Evolutionary conservation across 2,888 invertebrate species (phyloP), one percentile per base, ranked within the genome.

Genomic region (Drosophila yooni): DNA sequence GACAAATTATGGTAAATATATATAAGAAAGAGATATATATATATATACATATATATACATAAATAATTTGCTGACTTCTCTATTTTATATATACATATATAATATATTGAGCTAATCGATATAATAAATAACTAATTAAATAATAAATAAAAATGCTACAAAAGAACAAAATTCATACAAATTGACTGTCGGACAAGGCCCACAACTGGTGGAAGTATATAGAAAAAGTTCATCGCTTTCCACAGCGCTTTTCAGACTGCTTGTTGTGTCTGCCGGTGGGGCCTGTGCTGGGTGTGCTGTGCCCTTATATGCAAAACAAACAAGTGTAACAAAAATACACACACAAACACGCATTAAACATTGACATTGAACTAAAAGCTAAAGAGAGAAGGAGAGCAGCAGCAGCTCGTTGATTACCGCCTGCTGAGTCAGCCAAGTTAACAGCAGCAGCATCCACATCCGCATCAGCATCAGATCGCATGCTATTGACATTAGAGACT

Each of bases 381-480:
- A 38, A 36, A 38, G 34, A 27, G 48, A 53, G 34, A 33, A 27
- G 56, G 27, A 36, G 27, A 36, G 18, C 7, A 38, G 13, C 13
- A 60, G 65, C 70, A 60, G 56, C 60, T 69, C 70, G 74, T 71
- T 89, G 90, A 88, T 88, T 88, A 87, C 79, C 81, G 82, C 74
- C 85, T 84, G 84, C 88, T 86, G 88, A 88, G 78, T 87, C 83
- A 90, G 90, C 81, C 69, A 61, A 75, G 74, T 74, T 71, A 73
- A 54, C 66, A 70, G 25, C 66, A 79, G 50, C 66, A 70, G 31
- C 56, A 50, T 15, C 70, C 27, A 29, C 61, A 50, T 25, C 56
- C 36, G 25, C 76, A 64, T 70, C 77, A 61, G 54, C 73, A 48
- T 33, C 76, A 67, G 76, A 66, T 88, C 82, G 74, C 70, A 74